Percentiles rank a stretch among this genome's conserved stretches.
phyloP scores from a whole-genome alignment of 1,140 invertebrate genomes.

The Camponotus vicinus region DNA sequence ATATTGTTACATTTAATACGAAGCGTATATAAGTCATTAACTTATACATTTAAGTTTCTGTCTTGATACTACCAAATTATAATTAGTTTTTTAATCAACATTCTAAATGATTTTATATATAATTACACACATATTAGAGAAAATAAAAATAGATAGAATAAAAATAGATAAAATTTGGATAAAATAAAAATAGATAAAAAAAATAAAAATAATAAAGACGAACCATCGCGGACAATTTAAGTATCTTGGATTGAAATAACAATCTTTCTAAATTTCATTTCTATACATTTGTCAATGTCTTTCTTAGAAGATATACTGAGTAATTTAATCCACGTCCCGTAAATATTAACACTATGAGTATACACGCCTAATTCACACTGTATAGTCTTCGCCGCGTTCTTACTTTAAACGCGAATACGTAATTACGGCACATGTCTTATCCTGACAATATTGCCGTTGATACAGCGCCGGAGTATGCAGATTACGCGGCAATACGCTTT shows the following conservation, averaged over 20 bases:
- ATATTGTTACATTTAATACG: not conserved
- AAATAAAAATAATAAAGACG: no score
- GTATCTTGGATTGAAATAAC: not conserved
- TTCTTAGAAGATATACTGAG: no score
- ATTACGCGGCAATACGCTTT: not conserved
- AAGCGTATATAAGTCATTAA: not conserved
- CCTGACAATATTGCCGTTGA: not conserved
- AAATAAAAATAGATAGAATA: not conserved
- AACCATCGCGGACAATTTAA: not conserved
- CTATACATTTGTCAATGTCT: not conserved
- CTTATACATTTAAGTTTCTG: not conserved
- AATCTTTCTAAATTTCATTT: not conserved
- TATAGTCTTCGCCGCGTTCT: not conserved
- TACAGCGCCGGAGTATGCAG: not conserved
- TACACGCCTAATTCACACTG: not conserved
- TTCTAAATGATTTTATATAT: not conserved
- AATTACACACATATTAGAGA: not conserved
- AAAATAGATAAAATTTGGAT: not conserved
- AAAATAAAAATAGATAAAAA: not conserved
- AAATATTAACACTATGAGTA: conserved; percentile 8
- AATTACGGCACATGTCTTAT: not conserved
- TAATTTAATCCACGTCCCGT: no score
- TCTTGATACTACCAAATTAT: not conserved
- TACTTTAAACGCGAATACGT: not conserved
- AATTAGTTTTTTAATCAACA: not conserved